Base-by-base conservation (phyloP, 2,113 vertebrate species). In the Triplophysa tibetana region DNA sequence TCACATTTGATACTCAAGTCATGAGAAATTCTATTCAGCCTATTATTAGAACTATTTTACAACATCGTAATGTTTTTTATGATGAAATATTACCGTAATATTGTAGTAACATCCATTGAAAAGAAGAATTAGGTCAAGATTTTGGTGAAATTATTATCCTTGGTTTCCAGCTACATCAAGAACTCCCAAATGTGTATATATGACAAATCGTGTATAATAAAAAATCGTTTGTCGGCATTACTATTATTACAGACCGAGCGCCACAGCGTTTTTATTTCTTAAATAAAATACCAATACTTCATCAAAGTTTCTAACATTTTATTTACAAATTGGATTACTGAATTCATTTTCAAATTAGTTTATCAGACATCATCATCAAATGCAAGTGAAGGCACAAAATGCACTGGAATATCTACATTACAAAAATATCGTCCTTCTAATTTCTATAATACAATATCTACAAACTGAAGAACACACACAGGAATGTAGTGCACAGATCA, bases 371-470 rank as follows among this genome's bases (percentile, higher is more conserved):
- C 83, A 80, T 79, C 70, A 79, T 29, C 81, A 86, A 74, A 85
- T 19, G 63, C 70, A 81, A 74, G 75, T 83, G 85, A 84, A 48
- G 54, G 41, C 23, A 54, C 48, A 52, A 26, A 62, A 80, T 54
- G 70, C 82, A 82, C 82, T 10, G 82, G 84, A 64, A 65, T 76
- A 83, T 86, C 88, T 89, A 90, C 85, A 85, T 91, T 90, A 91
- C 84, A 93, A 93, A 93, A 93, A 93, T 91, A 92, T 88, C 80
- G 50, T 86, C 80, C 85, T 77, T 80, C 82, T 90, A 88, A 91
- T 82, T 86, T 56, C 85, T 93, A 90, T 91, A 81, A 88, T 92
- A 94, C 92, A 93, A 52, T 92, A 93, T 93, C 90, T 92, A 93
- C 93, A 94, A 77, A 52, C 50, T 52, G 48, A 7, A 50, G 66